phyloP scores from a whole-genome alignment of 2,113 vertebrate genomes.

The Lathamus discolor region DNA sequence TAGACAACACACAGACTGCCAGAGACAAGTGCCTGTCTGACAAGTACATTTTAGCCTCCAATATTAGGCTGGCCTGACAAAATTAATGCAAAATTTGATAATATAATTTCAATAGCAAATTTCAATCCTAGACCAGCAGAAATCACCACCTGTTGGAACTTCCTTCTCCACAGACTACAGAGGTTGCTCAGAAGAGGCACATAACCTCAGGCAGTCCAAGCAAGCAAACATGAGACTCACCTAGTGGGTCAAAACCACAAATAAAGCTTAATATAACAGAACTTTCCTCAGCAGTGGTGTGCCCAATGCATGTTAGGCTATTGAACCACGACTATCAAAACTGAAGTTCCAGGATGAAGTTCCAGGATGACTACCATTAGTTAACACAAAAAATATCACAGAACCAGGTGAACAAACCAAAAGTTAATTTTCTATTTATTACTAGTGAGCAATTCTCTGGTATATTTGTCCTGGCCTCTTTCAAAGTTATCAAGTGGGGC shows the following conservation, averaged over 20 bases:
- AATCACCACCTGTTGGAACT: neutral
- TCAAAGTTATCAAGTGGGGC: neutral
- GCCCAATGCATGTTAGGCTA: neutral
- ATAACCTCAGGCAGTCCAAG: neutral
- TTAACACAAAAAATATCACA: neutral
- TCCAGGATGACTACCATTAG: neutral
- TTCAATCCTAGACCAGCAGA: neutral
- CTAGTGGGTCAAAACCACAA: neutral
- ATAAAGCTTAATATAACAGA: neutral
- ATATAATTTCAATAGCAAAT: neutral
- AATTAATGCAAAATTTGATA: neutral
- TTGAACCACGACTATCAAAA: neutral
- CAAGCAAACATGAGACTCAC: neutral
- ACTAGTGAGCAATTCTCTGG: slow-evolving; percentile 12
- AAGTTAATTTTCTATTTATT: neutral
- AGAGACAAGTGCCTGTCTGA: neutral
- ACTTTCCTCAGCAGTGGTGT: neutral
- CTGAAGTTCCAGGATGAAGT: neutral
- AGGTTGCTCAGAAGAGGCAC: neutral
- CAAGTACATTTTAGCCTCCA: neutral
- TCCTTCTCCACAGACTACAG: neutral
- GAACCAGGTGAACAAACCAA: slow-evolving; percentile 49
- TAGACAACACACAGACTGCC: neutral
- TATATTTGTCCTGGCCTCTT: neutral
- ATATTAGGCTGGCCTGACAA: neutral